Base-by-base conservation (phyloP, 1,140 invertebrate species). In the Callitettix versicolor region DNA sequence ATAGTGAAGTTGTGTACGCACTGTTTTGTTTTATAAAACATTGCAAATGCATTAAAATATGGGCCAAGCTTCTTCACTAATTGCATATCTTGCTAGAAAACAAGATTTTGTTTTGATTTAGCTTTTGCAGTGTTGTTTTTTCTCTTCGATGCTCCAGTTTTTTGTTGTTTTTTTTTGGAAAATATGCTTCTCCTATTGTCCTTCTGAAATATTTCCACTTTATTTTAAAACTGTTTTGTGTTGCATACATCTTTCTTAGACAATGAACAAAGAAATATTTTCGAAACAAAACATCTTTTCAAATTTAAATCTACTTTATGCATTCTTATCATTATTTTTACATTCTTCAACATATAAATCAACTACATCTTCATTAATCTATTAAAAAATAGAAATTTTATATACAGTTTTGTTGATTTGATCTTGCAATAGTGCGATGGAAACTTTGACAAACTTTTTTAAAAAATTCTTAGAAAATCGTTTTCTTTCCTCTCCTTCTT, bases 11-110 rank as follows among this genome's bases (percentile, higher is more conserved):
- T 73, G 61, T 73, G 69, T 14, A 64, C 51, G 15, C 61, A 48
- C 17, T 72, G 55, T 60, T 73, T 73, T 9, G 62, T 69, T 63
- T 71, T 72, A 59, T 68, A 73, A 60, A 73, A 73, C 30, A 71
- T 41, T 34, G 64, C 63, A 60, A 69, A 47, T 36, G 64, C 63
- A 61, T 67, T 63, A 24, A 72, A 22, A 53, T 49, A 14, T 12
- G 60, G 62, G 22, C 47, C 22, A 9, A 58, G 36, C n/a, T n/a
- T n/a, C n/a, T n/a, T n/a, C n/a, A n/a, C n/a, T n/a, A n/a, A n/a
- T n/a, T n/a, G n/a, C n/a, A n/a, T n/a, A n/a, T n/a, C n/a, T n/a
- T n/a, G n/a, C n/a, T n/a, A n/a, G n/a, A n/a, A n/a, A n/a, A n/a
- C n/a, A n/a, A n/a, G n/a, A n/a, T n/a, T n/a, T n/a, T n/a, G n/a